Evolutionary conservation across 2,888 invertebrate genomes (phyloP).

Genomic region (Lampropteryx suffumata): DNA sequence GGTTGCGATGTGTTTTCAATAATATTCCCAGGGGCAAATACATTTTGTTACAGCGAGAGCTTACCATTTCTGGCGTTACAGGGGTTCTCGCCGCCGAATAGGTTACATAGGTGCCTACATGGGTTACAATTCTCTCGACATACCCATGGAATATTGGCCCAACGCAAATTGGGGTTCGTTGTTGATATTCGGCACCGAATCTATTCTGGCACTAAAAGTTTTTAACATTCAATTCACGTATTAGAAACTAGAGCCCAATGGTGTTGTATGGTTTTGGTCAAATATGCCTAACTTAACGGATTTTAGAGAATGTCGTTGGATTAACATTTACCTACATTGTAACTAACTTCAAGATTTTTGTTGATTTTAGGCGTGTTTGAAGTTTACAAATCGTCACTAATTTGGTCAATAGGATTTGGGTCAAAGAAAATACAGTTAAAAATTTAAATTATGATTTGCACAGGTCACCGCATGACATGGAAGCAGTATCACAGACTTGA

Average conservation of each 20-base stretch:
- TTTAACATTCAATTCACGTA: conserved; percentile 39
- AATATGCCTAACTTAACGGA: conserved; percentile 29
- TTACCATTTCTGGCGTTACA: conserved; percentile 83
- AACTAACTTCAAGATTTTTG: conserved; percentile 34
- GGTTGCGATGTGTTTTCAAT: conserved; percentile 29
- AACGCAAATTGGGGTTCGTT: conserved; percentile 85
- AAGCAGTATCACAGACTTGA: conserved; percentile 89
- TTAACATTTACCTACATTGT: conserved; percentile 35
- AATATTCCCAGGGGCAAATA: conserved; percentile 65
- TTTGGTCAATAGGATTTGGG: conserved; percentile 9
- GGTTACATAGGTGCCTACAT: conserved; percentile 73
- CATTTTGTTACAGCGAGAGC: conserved; percentile 82
- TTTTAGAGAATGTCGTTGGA: conserved; percentile 27
- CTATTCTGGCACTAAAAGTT: conserved; percentile 48
- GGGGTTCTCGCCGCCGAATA: conserved; percentile 69
- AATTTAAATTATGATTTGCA: conserved; percentile 19
- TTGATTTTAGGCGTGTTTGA: conserved; percentile 4
- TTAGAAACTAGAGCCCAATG: conserved; percentile 6
- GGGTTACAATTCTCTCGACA: conserved; percentile 80
- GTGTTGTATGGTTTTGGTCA: conserved; percentile 26
- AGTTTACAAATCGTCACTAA: conserved; percentile 29
- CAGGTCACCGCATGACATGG: conserved; percentile 88
- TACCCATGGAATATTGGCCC: conserved; percentile 83
- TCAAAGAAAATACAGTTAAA: conserved; percentile 8
- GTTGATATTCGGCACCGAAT: conserved; percentile 57